phyloP scores from a whole-genome alignment of 2,797 vertebrate species.

The Spinus olivaceus region DNA sequence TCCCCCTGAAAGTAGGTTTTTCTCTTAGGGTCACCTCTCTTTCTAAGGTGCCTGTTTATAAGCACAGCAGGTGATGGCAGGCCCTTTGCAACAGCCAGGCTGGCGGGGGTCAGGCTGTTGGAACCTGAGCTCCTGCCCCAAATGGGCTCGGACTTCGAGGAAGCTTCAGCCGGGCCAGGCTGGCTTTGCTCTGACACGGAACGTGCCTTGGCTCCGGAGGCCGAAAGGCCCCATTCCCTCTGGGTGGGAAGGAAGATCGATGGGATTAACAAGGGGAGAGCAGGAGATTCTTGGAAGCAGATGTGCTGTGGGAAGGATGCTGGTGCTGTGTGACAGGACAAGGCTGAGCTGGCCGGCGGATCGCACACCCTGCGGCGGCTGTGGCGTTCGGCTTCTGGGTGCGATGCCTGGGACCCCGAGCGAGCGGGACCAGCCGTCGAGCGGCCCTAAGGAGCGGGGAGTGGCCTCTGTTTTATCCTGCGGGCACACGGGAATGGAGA shows the following conservation, averaged over 20 bases:
- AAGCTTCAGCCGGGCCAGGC: not conserved
- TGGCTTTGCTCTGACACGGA: not conserved
- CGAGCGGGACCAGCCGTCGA: not conserved
- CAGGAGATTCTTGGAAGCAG: not conserved
- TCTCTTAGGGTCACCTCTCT: not conserved
- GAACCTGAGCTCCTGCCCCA: not conserved
- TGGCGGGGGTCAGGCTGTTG: not conserved
- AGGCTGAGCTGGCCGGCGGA: not conserved
- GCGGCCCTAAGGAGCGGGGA: accelerated
- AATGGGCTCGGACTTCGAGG: not conserved
- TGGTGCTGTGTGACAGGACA: accelerated
- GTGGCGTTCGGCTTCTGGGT: not conserved
- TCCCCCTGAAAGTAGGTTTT: not conserved
- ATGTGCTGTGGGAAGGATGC: not conserved
- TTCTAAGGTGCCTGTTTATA: not conserved
- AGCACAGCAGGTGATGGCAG: not conserved
- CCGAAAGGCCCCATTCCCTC: not conserved
- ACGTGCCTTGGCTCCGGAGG: not conserved
- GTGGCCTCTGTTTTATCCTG: accelerated
- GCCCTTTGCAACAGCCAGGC: not conserved
- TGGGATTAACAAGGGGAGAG: not conserved
- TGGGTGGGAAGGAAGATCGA: not conserved
- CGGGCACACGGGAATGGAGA: not conserved
- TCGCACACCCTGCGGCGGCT: accelerated
- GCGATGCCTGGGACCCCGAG: not conserved